Evolutionary conservation across 1,140 invertebrate species (phyloP).

Genomic region (Cydia amplana): DNA sequence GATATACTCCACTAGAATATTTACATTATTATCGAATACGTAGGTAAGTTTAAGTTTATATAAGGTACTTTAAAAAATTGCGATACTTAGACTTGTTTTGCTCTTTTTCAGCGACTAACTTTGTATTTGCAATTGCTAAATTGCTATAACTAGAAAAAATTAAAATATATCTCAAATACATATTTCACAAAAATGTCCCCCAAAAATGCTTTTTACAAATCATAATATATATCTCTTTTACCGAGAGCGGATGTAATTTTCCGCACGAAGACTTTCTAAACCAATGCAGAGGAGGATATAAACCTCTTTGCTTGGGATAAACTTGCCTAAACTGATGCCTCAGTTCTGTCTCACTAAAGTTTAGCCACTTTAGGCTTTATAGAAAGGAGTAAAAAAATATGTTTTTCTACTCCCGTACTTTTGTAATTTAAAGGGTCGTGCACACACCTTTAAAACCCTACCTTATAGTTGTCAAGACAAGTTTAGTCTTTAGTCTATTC

Average conservation of each 20-base stretch:
- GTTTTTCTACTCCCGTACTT: not conserved
- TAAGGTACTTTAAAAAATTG: no score
- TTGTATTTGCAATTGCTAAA: no score
- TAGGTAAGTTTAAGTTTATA: no score
- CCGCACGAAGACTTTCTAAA: slow-evolving; percentile 45
- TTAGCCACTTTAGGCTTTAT: slow-evolving; percentile 32
- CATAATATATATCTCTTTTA: slow-evolving; percentile 38
- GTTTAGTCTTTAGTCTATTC: no score
- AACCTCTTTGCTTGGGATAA: slow-evolving; percentile 47
- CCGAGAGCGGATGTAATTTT: slow-evolving; percentile 47
- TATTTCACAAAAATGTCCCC: not conserved
- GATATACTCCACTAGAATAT: no score
- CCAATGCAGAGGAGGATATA: slow-evolving; percentile 48
- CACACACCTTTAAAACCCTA: no score
- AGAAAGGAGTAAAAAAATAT: not conserved
- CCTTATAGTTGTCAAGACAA: no score
- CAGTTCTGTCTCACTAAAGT: slow-evolving; percentile 37
- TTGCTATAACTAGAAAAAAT: no score
- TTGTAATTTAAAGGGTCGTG: no score
- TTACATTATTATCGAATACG: no score
- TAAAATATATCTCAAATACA: not conserved
- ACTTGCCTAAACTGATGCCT: slow-evolving; percentile 47
- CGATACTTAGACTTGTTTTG: no score
- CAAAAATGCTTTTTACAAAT: slow-evolving; percentile 33
- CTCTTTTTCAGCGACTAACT: no score